phyloP scores from a whole-genome alignment of 1,140 invertebrate genomes.

The Pinna nobilis region DNA sequence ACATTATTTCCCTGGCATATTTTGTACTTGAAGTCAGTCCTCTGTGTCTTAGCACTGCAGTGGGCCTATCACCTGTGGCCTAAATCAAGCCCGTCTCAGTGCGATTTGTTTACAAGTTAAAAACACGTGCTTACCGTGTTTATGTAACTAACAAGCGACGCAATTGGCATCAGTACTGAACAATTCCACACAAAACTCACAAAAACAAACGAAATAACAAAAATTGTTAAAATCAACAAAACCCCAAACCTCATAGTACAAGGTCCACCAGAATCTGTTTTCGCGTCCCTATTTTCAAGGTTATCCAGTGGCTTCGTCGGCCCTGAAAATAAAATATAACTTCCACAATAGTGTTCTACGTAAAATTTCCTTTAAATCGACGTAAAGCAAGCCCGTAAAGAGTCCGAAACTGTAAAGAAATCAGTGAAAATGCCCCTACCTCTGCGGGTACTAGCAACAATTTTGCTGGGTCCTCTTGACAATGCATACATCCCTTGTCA shows the following conservation, averaged over 20 bases:
- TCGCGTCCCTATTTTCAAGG: slow-evolving; percentile 47
- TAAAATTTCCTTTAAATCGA: slow-evolving; percentile 41
- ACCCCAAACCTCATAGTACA: slow-evolving; percentile 51
- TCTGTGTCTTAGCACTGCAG: too few species aligned
- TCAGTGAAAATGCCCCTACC: slow-evolving; percentile 43
- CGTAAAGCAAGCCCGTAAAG: slow-evolving; percentile 2
- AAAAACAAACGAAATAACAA: too few species aligned
- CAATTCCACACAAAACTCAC: too few species aligned
- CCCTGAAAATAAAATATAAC: slow-evolving; percentile 45
- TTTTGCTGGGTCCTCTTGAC: slow-evolving; percentile 60
- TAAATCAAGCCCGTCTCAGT: too few species aligned
- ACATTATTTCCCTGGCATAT: too few species aligned
- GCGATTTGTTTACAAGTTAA: too few species aligned
- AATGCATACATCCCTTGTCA: slow-evolving; percentile 60
- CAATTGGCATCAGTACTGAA: too few species aligned
- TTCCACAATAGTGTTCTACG: slow-evolving; percentile 23
- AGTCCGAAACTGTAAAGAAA: slow-evolving; percentile 5
- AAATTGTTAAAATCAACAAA: too few species aligned
- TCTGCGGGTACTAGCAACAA: slow-evolving; percentile 58
- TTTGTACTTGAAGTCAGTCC: too few species aligned
- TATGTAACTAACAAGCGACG: too few species aligned
- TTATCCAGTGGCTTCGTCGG: slow-evolving; percentile 50
- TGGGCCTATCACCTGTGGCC: too few species aligned
- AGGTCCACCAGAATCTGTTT: slow-evolving; percentile 36
- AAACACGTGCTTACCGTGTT: too few species aligned